Percentiles rank a stretch among this genome's conserved stretches.
Conservation (phyloP, 2,888 invertebrate species). For the Lobophora halterata region DNA sequence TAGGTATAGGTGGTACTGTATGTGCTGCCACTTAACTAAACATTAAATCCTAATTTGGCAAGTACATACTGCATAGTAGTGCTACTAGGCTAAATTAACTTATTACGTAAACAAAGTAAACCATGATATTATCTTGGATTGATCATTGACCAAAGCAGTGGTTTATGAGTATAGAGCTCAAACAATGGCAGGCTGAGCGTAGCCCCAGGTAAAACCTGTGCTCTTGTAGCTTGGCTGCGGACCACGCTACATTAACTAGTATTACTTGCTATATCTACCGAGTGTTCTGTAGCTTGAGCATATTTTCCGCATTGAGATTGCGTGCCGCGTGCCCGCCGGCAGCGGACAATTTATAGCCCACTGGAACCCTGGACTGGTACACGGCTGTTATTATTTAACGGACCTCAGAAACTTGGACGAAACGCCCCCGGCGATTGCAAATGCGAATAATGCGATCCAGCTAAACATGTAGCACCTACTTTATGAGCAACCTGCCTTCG, state of each 20-base stretch:
- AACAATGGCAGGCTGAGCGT: constrained; percentile 28
- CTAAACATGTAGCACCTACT: constrained; percentile 56
- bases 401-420: constrained; percentile 53
- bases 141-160: constrained; percentile 14
- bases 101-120: constrained; percentile 13
- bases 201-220: constrained; percentile 23
- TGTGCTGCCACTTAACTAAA: too few relatives aligned
- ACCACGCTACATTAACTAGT: neutral
- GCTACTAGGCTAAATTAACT: too few relatives aligned
- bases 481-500: constrained; percentile 40
- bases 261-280: constrained; percentile 10
- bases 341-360: constrained; percentile 73
- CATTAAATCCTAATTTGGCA: too few relatives aligned
- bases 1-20: too few relatives aligned
- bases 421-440: constrained; percentile 52
- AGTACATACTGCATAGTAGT: too few relatives aligned
- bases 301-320: constrained; percentile 79
- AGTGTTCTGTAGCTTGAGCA: constrained; percentile 22
- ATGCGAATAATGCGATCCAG: constrained; percentile 53
- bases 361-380: constrained; percentile 56
- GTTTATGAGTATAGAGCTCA: constrained; percentile 16
- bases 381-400: constrained; percentile 71
- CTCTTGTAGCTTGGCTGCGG: constrained; percentile 16
- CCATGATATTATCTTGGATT: too few relatives aligned
- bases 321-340: constrained; percentile 77